Evolutionary conservation across 2,797 vertebrate species (phyloP).

Genomic region (Cuniculus paca): DNA sequence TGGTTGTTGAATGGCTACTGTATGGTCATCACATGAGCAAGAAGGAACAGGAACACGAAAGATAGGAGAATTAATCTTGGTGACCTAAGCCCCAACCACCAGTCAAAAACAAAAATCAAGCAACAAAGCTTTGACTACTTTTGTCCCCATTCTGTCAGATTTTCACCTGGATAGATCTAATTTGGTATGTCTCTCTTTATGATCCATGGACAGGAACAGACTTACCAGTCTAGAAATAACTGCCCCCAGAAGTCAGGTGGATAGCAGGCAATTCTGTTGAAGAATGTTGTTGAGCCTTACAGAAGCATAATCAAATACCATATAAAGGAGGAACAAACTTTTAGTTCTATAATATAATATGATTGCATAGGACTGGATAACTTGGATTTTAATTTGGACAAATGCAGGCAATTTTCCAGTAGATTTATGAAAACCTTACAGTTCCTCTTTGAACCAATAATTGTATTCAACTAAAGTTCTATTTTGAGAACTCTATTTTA

Average conservation of each 20-base stretch:
- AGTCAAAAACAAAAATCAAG: constrained; percentile 15
- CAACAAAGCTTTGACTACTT: constrained; percentile 41
- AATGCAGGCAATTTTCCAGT: not conserved
- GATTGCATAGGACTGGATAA: not conserved
- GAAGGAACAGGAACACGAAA: not conserved
- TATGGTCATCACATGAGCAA: constrained; percentile 19
- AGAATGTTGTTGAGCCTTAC: not conserved
- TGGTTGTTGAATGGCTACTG: not conserved
- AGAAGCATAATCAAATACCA: not conserved
- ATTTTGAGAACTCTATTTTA: not conserved
- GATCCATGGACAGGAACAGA: not conserved
- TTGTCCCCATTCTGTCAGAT: constrained; percentile 43
- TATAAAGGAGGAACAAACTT: not conserved
- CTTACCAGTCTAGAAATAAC: not conserved
- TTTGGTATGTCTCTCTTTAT: constrained; percentile 52
- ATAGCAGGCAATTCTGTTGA: not conserved
- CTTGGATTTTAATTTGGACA: not conserved
- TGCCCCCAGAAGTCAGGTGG: not conserved
- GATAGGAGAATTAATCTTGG: not conserved
- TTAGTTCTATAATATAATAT: not conserved
- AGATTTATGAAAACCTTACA: constrained; percentile 28
- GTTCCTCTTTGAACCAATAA: not conserved
- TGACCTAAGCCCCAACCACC: not conserved
- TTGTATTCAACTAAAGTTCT: not conserved
- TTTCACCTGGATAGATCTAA: constrained; percentile 60